Evolutionary conservation across 2,113 vertebrate species (phyloP).

Genomic region (Labeo catla): DNA sequence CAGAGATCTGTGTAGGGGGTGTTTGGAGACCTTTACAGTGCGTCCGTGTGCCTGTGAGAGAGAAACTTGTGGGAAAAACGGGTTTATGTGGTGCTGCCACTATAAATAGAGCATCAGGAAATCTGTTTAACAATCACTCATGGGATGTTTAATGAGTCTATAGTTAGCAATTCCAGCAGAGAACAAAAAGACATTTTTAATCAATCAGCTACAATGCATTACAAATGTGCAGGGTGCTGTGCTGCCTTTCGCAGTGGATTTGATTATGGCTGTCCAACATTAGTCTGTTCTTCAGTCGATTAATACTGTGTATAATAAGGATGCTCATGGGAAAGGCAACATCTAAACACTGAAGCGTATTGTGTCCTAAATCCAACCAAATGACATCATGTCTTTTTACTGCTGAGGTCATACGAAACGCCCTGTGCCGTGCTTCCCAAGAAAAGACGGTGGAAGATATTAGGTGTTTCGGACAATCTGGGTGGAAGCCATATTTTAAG

Average conservation of each 20-base stretch:
- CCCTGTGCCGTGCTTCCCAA: conserved; percentile 37
- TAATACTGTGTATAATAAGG: conserved; percentile 48
- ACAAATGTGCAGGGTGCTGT: background rate
- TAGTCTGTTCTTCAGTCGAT: conserved; percentile 47
- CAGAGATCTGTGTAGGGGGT: conserved; percentile 19
- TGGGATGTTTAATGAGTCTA: conserved; percentile 38
- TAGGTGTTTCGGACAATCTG: conserved; percentile 27
- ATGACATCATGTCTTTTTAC: conserved; percentile 62
- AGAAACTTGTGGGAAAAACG: conserved; percentile 48
- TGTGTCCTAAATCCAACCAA: conserved; percentile 52
- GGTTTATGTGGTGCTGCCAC: conserved; percentile 43
- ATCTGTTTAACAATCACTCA: conserved; percentile 45
- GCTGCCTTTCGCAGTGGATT: conserved; percentile 20
- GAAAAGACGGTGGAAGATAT: conserved; percentile 47
- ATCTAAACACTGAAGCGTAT: conserved; percentile 51
- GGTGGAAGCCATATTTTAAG: background rate
- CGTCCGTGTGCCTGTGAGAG: conserved; percentile 35
- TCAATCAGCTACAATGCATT: conserved; percentile 24
- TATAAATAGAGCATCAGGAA: conserved; percentile 54
- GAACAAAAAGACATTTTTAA: conserved; percentile 28
- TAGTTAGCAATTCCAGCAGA: conserved; percentile 29
- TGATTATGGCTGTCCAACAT: conserved; percentile 39
- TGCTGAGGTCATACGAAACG: conserved; percentile 54
- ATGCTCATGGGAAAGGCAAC: conserved; percentile 51
- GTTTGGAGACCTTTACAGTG: conserved; percentile 43